Evolutionary conservation across 2,888 invertebrate species (phyloP), one percentile per base, ranked within the genome.

Genomic region (Timandra comae): DNA sequence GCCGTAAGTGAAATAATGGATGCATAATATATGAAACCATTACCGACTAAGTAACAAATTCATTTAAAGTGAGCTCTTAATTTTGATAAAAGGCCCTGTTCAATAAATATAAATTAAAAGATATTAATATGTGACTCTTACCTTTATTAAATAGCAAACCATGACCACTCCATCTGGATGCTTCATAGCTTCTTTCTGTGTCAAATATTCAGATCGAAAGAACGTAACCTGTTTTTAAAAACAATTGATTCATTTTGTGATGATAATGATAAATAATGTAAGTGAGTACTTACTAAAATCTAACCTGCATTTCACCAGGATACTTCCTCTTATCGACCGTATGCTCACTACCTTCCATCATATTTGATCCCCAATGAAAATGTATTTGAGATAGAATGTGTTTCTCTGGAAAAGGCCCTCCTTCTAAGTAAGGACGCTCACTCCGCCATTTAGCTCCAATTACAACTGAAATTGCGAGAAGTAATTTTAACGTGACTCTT

Each of bases 341-440:
- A 48, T 92, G 91, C 23, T 91, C 91, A 37, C 91, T 91, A 1
- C 92, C 92, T 41, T 87, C 82, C 71, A 86, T 84, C 59, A 89
- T 84, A 38, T 86, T 74, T 0, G 69, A 52, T 1, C 91, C 91
- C 92, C 91, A 92, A 56, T 92, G 91, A 53, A 92, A 90, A 63
- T 92, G 91, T 21, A 91, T 69, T 62, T 91, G 91, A 0, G 90
- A 89, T 30, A 91, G 81, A 0, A 89, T 72, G 46, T 91, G 91
- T 38, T 88, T 89, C 5, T 87, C 87, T 3, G 70, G 35, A 25
- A 92, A 78, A 0, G 90, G 89, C 0, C 91, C 91, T 0, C 87
- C 88, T 32, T 76, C 71, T 24, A 91, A 46, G 51, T 86, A 89
- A 0, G 91, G 91, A 2, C 88, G 63, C 40, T 89, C 88, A 3